Evolutionary conservation across 37 sponge, comb jelly and placozoan genomes (phyloP), one percentile per base, ranked within the genome.

Genomic region (Bolinopsis microptera): DNA sequence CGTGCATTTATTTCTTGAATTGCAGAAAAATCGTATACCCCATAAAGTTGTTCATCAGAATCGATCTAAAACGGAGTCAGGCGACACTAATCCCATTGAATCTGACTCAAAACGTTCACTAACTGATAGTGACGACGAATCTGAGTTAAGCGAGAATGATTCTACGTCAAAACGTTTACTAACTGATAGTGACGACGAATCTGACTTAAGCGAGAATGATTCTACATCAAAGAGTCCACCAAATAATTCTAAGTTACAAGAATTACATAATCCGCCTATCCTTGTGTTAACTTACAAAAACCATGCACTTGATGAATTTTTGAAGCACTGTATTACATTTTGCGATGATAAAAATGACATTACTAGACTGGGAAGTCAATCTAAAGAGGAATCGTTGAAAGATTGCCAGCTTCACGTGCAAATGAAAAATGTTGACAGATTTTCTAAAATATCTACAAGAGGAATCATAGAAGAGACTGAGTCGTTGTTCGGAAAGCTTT

Each of bases 281-380:
- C 92, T 97, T 0, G 94, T 98, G 34, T 93, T 98, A 0, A 96
- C 96, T 93, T 98, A 98, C 94, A 98, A 96, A 9, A 98, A 98
- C 68, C 98, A 98, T 95, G 98, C 98, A 8, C 93, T 97, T 9
- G 98, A 98, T 83, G 96, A 98, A 94, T 98, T 98, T 82, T 76
- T 97, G 61, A 96, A 95, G 34, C 93, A 76, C n/a, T 94, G 95
- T 61, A 26, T 61, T 0, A 77, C 69, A 5, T 86, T 74, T 1
- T 23, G 90, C 39, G 61, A 76, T 23, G 80, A 83, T 9, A 48
- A n/a, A n/a, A n/a, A 75, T 69, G 95, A 92, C 68, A 93, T 98
- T 38, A 92, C 95, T 32, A 35, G 99, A 83, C 94, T 97, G 69
- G 99, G 99, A 69, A 96, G 97, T 0, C 88, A 97, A 8, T 95